Percentiles rank a stretch among this genome's conserved stretches.
Conservation (phyloP, 2,888 invertebrate species). For the Chloroclystis v-ata region DNA sequence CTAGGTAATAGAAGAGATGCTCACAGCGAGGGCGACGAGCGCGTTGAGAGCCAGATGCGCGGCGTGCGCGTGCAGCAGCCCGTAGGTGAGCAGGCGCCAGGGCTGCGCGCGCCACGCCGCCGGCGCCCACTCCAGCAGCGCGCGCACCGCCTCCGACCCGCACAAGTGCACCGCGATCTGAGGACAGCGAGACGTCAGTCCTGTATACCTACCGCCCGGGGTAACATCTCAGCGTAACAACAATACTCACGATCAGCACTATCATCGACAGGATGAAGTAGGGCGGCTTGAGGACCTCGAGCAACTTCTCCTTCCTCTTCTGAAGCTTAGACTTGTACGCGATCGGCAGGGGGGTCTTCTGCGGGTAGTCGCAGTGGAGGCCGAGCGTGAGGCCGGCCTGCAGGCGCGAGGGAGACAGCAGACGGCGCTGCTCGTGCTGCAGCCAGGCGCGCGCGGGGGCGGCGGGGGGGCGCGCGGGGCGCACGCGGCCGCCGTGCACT, state of each 20-base stretch:
- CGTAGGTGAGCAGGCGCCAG: constrained; percentile 90
- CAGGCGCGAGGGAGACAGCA: constrained; percentile 45
- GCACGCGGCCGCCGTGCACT: constrained; percentile 42
- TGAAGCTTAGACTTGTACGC: constrained; percentile 49
- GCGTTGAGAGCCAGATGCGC: constrained; percentile 87
- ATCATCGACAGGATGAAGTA: constrained; percentile 66
- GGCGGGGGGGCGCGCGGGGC: constrained; percentile 38
- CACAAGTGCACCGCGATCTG: constrained; percentile 51
- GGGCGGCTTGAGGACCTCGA: constrained; percentile 56
- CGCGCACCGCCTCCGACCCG: constrained; percentile 37
- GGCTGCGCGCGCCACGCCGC: constrained; percentile 78
- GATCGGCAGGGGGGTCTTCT: constrained; percentile 29
- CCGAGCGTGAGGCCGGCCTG: constrained; percentile 58
- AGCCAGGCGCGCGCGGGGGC: constrained; percentile 48
- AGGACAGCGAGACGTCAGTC: no score
- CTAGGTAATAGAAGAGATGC: constrained; percentile 23
- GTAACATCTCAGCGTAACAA: no score
- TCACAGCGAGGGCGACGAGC: constrained; percentile 61
- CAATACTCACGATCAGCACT: constrained; percentile 56
- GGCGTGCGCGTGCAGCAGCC: constrained; percentile 86
- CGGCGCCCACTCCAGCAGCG: constrained; percentile 57
- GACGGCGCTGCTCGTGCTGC: constrained; percentile 50
- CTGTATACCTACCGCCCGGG: no score
- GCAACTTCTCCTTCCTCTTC: constrained; percentile 53
- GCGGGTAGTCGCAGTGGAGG: constrained; percentile 38